Evolutionary conservation across 1,140 invertebrate species (phyloP).

Genomic region (Pemphigus obesinymphae): DNA sequence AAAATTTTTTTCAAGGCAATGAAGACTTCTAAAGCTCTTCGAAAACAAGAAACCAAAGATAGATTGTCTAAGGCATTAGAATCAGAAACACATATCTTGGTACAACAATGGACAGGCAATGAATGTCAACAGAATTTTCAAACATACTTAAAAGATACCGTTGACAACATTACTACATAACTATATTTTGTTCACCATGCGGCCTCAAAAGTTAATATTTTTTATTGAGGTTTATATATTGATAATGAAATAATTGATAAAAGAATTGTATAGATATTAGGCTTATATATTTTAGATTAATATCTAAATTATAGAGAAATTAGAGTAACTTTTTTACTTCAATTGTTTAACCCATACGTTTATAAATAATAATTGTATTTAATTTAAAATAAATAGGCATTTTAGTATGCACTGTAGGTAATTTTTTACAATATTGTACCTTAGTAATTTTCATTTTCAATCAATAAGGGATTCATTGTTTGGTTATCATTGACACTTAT

Average conservation of each 20-base stretch:
- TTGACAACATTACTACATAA: constrained; percentile 28
- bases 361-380: not conserved
- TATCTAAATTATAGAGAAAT: not conserved
- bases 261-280: not conserved
- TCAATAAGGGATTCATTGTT: not conserved
- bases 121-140: constrained; percentile 35
- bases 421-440: not conserved
- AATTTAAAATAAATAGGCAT: not conserved
- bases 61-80: constrained; percentile 26
- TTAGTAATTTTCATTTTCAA: not conserved
- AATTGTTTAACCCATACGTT: not conserved
- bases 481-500: not conserved
- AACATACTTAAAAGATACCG: constrained; percentile 26
- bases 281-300: not conserved
- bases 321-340: not conserved
- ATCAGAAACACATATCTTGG: constrained; percentile 20
- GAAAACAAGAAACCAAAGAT: constrained; percentile 51
- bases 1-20: constrained; percentile 53
- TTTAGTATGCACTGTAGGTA: not conserved
- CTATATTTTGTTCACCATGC: not conserved
- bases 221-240: not conserved
- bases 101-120: constrained; percentile 32
- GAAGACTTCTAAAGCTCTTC: constrained; percentile 58
- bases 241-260: not conserved
- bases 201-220: not conserved